Evolutionary conservation across 2,113 vertebrate genomes (phyloP).

Genomic region (Festucalex cinctus): DNA sequence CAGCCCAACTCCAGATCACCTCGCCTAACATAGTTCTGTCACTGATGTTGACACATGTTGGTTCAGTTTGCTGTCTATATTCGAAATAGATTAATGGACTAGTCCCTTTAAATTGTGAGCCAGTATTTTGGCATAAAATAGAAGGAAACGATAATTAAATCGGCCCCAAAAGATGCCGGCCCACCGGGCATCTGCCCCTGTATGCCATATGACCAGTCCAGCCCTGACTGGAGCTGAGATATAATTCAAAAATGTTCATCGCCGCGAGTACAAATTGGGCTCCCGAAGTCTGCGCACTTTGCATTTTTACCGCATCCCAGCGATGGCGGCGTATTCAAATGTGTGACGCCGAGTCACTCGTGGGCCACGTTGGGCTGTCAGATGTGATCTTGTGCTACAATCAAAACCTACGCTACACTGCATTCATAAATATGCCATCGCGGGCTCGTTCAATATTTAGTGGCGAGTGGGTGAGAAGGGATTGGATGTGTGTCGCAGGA

Average conservation of each 20-base stretch:
- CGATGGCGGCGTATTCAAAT: constrained; percentile 8
- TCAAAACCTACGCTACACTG: constrained; percentile 6
- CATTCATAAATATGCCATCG: constrained; percentile 45
- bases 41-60: no score
- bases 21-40: no score
- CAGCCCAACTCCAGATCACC: no score
- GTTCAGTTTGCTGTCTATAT: no score
- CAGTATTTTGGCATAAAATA: no score
- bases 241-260: neutral
- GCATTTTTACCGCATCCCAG: neutral
- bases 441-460: constrained; percentile 32
- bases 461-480: constrained; percentile 2
- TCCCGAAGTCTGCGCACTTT: neutral
- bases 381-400: constrained; percentile 16
- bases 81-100: no score
- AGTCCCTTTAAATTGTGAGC: no score
- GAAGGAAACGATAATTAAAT: no score
- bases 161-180: no score
- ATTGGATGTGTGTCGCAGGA: neutral
- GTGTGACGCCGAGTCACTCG: constrained; percentile 17
- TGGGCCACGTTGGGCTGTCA: constrained; percentile 25
- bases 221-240: no score
- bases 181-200: no score
- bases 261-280: neutral
- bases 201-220: no score